phyloP scores from a whole-genome alignment of 2,797 vertebrate species.

The Onychomys torridus region DNA sequence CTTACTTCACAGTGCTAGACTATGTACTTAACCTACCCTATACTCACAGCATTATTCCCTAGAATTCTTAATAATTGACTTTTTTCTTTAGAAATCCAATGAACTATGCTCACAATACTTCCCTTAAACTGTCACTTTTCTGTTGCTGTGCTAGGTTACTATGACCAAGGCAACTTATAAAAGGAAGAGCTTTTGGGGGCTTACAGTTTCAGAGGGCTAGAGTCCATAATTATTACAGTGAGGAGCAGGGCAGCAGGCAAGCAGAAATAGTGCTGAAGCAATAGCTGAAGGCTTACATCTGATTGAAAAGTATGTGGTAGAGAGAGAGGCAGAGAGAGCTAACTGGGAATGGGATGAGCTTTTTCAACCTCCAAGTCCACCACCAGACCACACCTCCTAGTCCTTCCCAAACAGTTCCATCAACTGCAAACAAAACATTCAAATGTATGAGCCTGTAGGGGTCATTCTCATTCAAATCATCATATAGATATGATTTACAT shows the following conservation, averaged over 20 bases:
- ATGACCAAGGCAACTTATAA: neutral
- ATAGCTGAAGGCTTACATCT: neutral
- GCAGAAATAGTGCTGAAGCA: neutral
- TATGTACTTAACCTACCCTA: neutral
- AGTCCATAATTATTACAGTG: neutral
- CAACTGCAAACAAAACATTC: neutral
- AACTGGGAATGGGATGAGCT: neutral
- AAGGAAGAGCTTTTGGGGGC: neutral
- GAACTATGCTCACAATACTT: conserved; percentile 27
- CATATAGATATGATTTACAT: neutral
- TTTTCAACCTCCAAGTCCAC: too few relatives aligned
- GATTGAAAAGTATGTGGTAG: neutral
- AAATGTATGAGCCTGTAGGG: neutral
- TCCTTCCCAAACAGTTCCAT: neutral
- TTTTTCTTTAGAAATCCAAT: neutral
- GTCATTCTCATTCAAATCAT: neutral
- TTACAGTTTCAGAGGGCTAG: neutral
- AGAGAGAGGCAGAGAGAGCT: neutral
- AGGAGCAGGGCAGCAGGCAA: neutral
- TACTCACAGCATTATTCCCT: neutral
- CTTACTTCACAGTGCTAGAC: neutral
- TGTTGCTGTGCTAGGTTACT: neutral
- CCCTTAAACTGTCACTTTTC: neutral
- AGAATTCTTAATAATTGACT: neutral
- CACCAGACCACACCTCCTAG: neutral